phyloP scores from a whole-genome alignment of 2,113 vertebrate genomes.

The Scomber scombrus region DNA sequence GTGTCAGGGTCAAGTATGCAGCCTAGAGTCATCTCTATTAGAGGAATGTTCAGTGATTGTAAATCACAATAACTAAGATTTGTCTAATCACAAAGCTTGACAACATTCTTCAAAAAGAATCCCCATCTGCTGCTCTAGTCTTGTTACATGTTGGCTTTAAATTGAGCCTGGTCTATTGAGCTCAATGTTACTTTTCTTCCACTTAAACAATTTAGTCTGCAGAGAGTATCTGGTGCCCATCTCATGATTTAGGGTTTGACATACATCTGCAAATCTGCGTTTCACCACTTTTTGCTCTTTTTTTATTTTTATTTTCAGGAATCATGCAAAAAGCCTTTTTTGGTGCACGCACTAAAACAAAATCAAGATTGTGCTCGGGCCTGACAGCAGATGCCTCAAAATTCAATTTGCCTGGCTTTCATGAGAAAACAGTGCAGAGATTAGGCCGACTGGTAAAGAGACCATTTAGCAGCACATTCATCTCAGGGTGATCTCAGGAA shows the following conservation, averaged over 20 bases:
- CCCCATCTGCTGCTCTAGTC: conserved; percentile 40
- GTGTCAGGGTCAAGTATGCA: conserved; percentile 58
- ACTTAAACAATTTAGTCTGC: conserved; percentile 39
- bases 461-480: conserved; percentile 58
- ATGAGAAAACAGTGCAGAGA: conserved; percentile 60
- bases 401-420: conserved; percentile 62
- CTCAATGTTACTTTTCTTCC: conserved; percentile 40
- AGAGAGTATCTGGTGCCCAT: conserved; percentile 44
- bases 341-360: conserved; percentile 51
- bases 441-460: conserved; percentile 64
- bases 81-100: conserved; percentile 35
- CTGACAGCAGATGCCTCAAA: conserved; percentile 51
- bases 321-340: conserved; percentile 41
- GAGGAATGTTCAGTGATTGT: conserved; percentile 36
- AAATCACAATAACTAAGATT: conserved; percentile 47
- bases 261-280: conserved; percentile 45
- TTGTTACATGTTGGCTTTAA: conserved; percentile 8
- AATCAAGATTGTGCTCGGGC: conserved; percentile 34
- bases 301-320: conserved; percentile 47
- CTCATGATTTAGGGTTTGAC: conserved; percentile 46
- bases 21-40: conserved; percentile 40
- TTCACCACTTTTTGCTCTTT: conserved; percentile 31
- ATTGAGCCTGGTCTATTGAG: conserved; percentile 21
- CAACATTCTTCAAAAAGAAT: conserved; percentile 27
- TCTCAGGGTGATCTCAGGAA: conserved; percentile 55